Evolutionary conservation across 2,888 invertebrate genomes (phyloP).

Genomic region (Temnothorax rugatulus): DNA sequence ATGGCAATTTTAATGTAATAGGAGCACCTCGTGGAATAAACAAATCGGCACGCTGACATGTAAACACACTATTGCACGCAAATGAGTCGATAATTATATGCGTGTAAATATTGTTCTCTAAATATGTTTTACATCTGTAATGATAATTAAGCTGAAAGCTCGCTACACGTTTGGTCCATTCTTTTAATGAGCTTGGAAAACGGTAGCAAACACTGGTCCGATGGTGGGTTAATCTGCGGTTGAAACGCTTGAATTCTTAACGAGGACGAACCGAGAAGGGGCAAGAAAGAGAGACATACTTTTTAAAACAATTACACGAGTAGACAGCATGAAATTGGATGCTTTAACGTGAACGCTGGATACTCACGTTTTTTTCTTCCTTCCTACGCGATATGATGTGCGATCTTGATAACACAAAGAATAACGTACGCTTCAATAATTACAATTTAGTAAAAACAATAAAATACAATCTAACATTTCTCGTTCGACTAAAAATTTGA

Average conservation of each 20-base stretch:
- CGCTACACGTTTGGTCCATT: conserved; percentile 58
- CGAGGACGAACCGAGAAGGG: conserved; percentile 65
- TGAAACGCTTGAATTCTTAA: conserved; percentile 79
- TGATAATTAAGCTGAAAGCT: conserved; percentile 67
- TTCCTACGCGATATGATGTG: neutral
- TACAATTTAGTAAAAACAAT: neutral
- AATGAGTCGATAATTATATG: conserved; percentile 51
- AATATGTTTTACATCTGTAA: conserved; percentile 61
- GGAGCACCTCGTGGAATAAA: neutral
- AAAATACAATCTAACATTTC: neutral
- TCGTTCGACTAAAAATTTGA: neutral
- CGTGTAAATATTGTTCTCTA: conserved; percentile 60
- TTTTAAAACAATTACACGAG: conserved; percentile 61
- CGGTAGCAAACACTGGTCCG: conserved; percentile 68
- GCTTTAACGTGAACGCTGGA: conserved; percentile 34
- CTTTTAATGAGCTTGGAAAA: conserved; percentile 71
- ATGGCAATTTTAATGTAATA: conserved; percentile 33
- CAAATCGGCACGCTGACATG: conserved; percentile 49
- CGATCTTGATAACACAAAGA: neutral
- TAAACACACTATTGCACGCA: conserved; percentile 2
- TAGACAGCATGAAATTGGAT: conserved; percentile 47
- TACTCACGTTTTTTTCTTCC: neutral
- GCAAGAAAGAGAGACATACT: conserved; percentile 59
- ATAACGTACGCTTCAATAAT: neutral
- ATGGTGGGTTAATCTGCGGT: conserved; percentile 71